phyloP scores from a whole-genome alignment of 2,888 invertebrate genomes.

The Bombylius major region DNA sequence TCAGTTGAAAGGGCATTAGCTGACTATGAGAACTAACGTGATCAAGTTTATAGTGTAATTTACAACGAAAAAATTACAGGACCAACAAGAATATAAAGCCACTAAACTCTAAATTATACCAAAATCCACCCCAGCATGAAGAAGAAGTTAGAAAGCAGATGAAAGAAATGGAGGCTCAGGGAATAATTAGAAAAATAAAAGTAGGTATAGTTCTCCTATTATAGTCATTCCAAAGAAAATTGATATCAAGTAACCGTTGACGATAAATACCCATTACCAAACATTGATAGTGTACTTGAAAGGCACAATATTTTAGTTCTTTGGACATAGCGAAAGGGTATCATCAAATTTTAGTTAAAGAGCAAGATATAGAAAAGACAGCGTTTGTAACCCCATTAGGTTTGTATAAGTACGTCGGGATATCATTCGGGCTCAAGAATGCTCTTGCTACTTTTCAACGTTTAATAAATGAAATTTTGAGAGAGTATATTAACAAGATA shows the following conservation, averaged over 20 bases:
- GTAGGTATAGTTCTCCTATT: constrained; percentile 4
- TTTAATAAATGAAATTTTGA: too few species aligned
- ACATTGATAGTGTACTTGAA: constrained; percentile 5
- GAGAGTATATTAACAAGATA: too few species aligned
- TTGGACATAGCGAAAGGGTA: constrained; percentile 1
- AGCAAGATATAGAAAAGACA: too few species aligned
- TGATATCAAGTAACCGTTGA: constrained; percentile 7
- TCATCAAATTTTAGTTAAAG: background rate
- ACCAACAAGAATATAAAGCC: too few species aligned
- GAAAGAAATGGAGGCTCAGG: constrained; percentile 9
- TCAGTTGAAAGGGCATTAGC: background rate
- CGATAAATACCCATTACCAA: constrained; percentile 6
- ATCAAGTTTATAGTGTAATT: too few species aligned
- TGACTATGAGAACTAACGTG: background rate
- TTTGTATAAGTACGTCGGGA: too few species aligned
- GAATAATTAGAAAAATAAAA: constrained; percentile 9
- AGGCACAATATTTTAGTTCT: constrained; percentile 7
- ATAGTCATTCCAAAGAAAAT: constrained; percentile 7
- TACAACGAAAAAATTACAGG: background rate
- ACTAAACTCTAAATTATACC: constrained; percentile 6
- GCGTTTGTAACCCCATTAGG: too few species aligned
- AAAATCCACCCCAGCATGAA: constrained; percentile 6
- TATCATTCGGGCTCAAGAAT: too few species aligned
- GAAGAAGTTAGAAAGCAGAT: constrained; percentile 4
- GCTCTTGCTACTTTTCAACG: too few species aligned